Evolutionary conservation across 2,797 vertebrate species (phyloP), one percentile per base, ranked within the genome.

Genomic region (Pteropus rufus): DNA sequence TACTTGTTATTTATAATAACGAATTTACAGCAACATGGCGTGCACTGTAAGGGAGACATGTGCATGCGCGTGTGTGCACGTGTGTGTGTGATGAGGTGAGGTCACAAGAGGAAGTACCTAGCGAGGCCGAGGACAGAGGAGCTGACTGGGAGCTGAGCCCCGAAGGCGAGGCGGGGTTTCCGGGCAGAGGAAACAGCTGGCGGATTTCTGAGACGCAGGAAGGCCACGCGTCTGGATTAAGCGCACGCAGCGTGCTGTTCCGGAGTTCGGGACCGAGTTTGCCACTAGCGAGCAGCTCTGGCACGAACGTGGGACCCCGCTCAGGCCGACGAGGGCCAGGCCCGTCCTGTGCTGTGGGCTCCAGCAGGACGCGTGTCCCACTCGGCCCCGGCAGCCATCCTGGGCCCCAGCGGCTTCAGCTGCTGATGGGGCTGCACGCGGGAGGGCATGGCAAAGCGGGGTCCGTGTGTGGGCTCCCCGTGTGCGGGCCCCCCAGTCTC

Each of bases 311-410:
- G 70, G 69, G 49, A 4, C 72, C 69, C 49, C 2, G 5, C 24
- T 5, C 5, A 31, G 60, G 44, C 58, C 18, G 0, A 0, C 2
- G 58, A 11, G 39, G 52, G 26, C 56, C 2, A 0, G 19, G 39
- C 14, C 56, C 1, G 0, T 34, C 10, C 4, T 1, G 26, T 12
- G 56, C 77, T 54, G n/a, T 4, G 1, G 89, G 4, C 11, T 29
- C 77, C 36, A 52, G 18, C 8, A 4, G 64, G 16, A 19, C 0
- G 2, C 64, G 0, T 0, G 0, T 24, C 41, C 4, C 12, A 7
- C 36, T 26, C 44, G 24, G n/a, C n/a, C 9, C 65, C n/a, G 11
- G 11, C 54, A 10, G 41, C 26, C n/a, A 0, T 34, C 7, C 7
- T 8, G 31, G 70, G 44, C 39, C 39, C 36, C 31, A 21, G 21